Evolutionary conservation across 2,888 invertebrate genomes (phyloP).

Genomic region (Oscheius myriophilus): DNA sequence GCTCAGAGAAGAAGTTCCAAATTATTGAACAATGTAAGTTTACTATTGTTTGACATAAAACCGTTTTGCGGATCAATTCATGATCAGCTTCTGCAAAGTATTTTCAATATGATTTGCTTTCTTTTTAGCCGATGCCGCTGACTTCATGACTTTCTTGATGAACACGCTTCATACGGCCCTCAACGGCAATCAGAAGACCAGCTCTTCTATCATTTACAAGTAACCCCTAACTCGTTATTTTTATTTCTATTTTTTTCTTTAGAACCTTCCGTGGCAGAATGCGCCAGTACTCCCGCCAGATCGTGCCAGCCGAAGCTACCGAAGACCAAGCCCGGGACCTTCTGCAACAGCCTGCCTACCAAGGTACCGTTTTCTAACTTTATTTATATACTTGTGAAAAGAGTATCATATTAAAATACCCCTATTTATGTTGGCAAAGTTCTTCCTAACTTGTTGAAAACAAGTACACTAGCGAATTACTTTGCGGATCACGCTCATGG

Average conservation of each 20-base stretch:
- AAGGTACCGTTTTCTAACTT: slow-evolving; percentile 47
- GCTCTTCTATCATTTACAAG: slow-evolving; percentile 83
- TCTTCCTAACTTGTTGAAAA: too few relatives aligned
- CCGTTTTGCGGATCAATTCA: background rate
- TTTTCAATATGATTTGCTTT: background rate
- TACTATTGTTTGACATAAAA: too few relatives aligned
- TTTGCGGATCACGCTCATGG: too few relatives aligned
- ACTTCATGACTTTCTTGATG: slow-evolving; percentile 96
- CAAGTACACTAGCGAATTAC: too few relatives aligned
- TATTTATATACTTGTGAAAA: background rate
- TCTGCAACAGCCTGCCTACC: slow-evolving; percentile 60
- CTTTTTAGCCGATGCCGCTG: slow-evolving; percentile 87
- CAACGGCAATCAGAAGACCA: slow-evolving; percentile 83
- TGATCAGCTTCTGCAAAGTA: too few relatives aligned
- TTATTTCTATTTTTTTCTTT: slow-evolving; percentile 24
- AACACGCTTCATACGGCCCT: slow-evolving; percentile 93
- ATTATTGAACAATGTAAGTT: slow-evolving; percentile 90
- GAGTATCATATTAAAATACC: background rate
- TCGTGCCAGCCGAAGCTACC: slow-evolving; percentile 84
- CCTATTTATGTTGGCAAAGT: too few relatives aligned
- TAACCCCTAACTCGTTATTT: slow-evolving; percentile 33
- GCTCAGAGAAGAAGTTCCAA: slow-evolving; percentile 95
- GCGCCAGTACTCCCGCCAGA: slow-evolving; percentile 81
- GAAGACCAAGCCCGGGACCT: slow-evolving; percentile 59
- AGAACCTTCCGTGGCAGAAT: slow-evolving; percentile 81